Base-by-base conservation (phyloP, 1,140 invertebrate genomes). In the Wiebesia pumilae region DNA sequence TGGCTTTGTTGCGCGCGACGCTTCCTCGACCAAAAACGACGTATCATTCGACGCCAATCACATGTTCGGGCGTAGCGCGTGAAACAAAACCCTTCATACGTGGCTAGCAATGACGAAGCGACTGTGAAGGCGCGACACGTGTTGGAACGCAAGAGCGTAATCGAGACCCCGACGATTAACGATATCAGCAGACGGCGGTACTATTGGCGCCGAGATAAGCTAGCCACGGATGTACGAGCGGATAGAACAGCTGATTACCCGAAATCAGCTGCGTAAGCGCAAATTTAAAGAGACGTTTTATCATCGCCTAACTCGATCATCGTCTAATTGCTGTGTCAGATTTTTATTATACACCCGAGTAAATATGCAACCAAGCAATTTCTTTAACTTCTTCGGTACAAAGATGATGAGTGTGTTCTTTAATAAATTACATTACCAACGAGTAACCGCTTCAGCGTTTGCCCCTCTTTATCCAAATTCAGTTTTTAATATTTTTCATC, bases 221-320 rank as follows among this genome's bases (percentile, higher is more conserved):
- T 7, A 43, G 62, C 81, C 19, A 40, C 7, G 43, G 33, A 1
- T 47, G n/a, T 27, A 43, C 30, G 14, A 58, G 30, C 77, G 27
- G 54, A 62, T 43, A n/a, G 21, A 77, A 75, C 51, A 77, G 82
- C 71, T 77, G 82, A 75, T 83, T 77, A 77, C 16, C 71, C 47
- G 71, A 43, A 73, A 54, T 81, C 80, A 69, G 30, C 67, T 40
- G 81, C 69, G 62, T 58, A 83, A 73, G 69, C 47, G 33, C 47
- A 58, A 75, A 83, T 73, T 83, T 83, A 83, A 83, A 83, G 81
- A 81, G 81, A 73, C 43, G n/a, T 24, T 77, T 77, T 77, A 77
- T 47, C 40, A 71, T 71, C 33, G 69, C 19, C 19, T 71, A 71
- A 71, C 19, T 38, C 7, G 19, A 71, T n/a, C n/a, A n/a, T n/a